A percentile compares a stretch with the other conserved stretches of the same genome.
Evolutionary conservation across 2,113 vertebrate genomes (phyloP).

Genomic region (Callipepla californica): DNA sequence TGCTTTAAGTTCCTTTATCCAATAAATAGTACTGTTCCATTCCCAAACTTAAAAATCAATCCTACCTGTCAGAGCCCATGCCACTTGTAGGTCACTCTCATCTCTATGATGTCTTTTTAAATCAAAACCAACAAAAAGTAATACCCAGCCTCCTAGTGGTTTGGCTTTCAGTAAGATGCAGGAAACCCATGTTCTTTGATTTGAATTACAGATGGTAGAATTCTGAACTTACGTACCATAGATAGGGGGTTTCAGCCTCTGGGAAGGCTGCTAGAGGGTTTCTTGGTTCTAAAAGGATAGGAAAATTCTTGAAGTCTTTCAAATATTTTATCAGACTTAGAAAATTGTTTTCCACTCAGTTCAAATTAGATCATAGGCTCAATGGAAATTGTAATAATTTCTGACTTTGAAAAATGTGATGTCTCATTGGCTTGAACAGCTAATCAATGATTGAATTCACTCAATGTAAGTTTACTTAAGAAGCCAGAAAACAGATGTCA

Average conservation of each 20-base stretch:
- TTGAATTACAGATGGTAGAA: neutral
- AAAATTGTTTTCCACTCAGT: slow-evolving; percentile 53
- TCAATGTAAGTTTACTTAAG: slow-evolving; percentile 56
- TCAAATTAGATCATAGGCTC: slow-evolving; percentile 40
- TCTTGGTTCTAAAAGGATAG: neutral
- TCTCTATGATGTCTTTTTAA: neutral
- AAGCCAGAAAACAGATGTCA: slow-evolving; percentile 71
- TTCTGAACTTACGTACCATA: neutral
- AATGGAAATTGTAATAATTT: slow-evolving; percentile 66
- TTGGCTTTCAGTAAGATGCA: neutral
- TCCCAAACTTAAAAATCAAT: neutral
- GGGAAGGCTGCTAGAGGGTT: neutral
- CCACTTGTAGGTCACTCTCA: neutral
- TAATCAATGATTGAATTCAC: slow-evolving; percentile 69
- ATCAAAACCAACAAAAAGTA: neutral
- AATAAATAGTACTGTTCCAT: neutral
- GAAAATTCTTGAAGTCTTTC: slow-evolving; percentile 29
- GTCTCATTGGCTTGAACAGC: slow-evolving; percentile 65
- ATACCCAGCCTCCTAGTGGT: neutral
- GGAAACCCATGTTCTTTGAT: neutral
- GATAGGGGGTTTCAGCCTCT: neutral
- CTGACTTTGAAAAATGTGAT: slow-evolving; percentile 70
- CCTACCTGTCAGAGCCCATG: neutral
- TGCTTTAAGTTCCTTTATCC: neutral
- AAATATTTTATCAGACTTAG: slow-evolving; percentile 23